Base-by-base conservation (phyloP, 2,797 vertebrate genomes). In the Ptychadena robeensis region DNA sequence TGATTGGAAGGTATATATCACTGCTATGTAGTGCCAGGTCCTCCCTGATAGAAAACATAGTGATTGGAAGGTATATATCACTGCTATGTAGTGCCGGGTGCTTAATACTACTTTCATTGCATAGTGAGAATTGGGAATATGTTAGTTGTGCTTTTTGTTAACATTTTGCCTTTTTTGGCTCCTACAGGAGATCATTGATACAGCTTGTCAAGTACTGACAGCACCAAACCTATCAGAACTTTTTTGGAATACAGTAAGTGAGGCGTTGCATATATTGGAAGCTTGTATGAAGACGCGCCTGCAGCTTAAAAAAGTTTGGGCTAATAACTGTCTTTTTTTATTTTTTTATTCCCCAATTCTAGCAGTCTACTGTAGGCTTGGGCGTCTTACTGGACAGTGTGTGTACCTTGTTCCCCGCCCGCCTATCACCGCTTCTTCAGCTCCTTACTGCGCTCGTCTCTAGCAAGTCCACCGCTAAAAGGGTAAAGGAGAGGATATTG, bases 221-320 rank as follows among this genome's bases (percentile, higher is more conserved):
- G 95, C 96, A 84, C 95, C 96, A 75, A 97, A 92, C 89, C 94
- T 99, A 87, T 96, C 98, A 10, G 97, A 98, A 87, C 92, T 98
- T 32, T 99, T 99, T 87, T 99, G 98, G 98, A 97, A 98, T 91
- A 96, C 96, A 34, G 98, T 99, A 89, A 95, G 96, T 88, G 8
- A 63, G 25, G 40, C 1, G 7, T 0, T 44, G 69, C 10, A 53
- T 53, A 53, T 22, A 9, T 3, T 14, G 4, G n/a, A n/a, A n/a
- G n/a, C n/a, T n/a, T n/a, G n/a, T n/a, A n/a, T n/a, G n/a, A n/a
- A n/a, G n/a, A n/a, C n/a, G n/a, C n/a, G 38, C 11, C 12, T 44
- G 14, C 4, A 44, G 14, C 40, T 18, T 12, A 44, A 44, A 2
- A 44, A 12, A 18, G 14, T 18, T 2, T 44, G 14, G 14, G 18